Base-by-base conservation (phyloP, 2,888 invertebrate species). In the Caenorhabditis sp. region DNA sequence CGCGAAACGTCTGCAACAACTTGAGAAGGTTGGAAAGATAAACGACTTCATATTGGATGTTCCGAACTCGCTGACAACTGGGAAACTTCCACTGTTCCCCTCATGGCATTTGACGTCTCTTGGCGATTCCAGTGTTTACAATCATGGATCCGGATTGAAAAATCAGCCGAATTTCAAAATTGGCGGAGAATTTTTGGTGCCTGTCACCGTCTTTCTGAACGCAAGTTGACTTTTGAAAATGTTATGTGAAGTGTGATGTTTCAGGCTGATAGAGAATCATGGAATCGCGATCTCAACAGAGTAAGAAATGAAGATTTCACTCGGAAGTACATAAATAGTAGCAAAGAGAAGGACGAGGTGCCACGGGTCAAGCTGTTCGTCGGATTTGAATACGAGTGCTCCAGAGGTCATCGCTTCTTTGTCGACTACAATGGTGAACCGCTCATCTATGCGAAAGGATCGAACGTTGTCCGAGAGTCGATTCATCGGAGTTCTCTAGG, bases 341-440 rank as follows among this genome's bases (percentile, higher is more conserved):
- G 26, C n/a, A 69, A 78, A 50, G 55, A 60, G 20, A 69, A 50
- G 8, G 69, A 79, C 22, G 74, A 65, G 3, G 1, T 24, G 22
- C 60, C 70, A 22, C 58, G 67, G 67, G 85, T 86, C 32, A 88
- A 88, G 78, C 60, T 88, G 11, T 97, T 97, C 92, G 95, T 98
- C 72, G 98, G 98, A 0, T 95, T 96, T 89, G 98, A 99, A 92
- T 98, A 98, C 92, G 98, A 99, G 93, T 99, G 98, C 92, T 95
- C 96, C 0, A 93, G 96, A n/a, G 98, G 98, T n/a, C 98, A 99
- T 92, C 94, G 97, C 70, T 96, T 96, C 92, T 96, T 97, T 95
- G 96, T 37, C 95, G 80, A 77, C 65, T 55, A 72, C 22, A 15
- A 26, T 1, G 84, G 82, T 37, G 85, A 85, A 11, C 86, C 86